These are phyloP conservation scores for Drosophila arawakana DNA, from an alignment of 1,140 invertebrate genomes.

Conservation along the genomic window DNA sequence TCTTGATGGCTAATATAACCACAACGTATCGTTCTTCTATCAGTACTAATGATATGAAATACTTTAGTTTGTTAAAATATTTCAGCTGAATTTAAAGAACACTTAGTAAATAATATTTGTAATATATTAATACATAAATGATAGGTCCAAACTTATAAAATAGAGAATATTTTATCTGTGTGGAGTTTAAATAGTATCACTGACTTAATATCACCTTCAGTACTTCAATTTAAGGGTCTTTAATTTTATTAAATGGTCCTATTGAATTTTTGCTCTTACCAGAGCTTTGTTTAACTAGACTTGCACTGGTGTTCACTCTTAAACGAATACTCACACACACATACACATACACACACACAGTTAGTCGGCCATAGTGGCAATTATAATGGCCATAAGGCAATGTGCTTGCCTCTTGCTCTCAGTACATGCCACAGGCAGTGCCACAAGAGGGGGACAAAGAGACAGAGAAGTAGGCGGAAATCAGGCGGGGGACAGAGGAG, in stretches of 20 bases:
- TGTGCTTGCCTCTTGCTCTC: conserved; percentile 30
- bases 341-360: conserved; percentile 2
- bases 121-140: too few species aligned
- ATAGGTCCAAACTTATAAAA: too few species aligned
- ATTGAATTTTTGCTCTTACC: background rate
- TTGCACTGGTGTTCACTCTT: background rate
- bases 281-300: conserved; percentile 14
- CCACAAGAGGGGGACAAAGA: conserved; percentile 1
- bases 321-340: too few species aligned
- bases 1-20: too few species aligned
- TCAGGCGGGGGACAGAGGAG: background rate
- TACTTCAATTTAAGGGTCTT: background rate
- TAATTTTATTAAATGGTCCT: background rate
- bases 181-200: too few species aligned
- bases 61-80: too few species aligned
- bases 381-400: conserved; percentile 47
- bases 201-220: too few species aligned
- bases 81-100: too few species aligned
- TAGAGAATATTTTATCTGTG: too few species aligned
- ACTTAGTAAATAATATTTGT: too few species aligned
- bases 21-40: too few species aligned
- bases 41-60: too few species aligned
- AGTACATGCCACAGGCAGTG: conserved; percentile 21
- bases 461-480: background rate
- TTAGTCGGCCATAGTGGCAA: conserved; percentile 15